Percentiles rank a stretch among this genome's conserved stretches.
These are phyloP conservation scores for Motacilla tschutschensis DNA, from an alignment of 2,113 vertebrate species.

Conservation along the genomic window DNA sequence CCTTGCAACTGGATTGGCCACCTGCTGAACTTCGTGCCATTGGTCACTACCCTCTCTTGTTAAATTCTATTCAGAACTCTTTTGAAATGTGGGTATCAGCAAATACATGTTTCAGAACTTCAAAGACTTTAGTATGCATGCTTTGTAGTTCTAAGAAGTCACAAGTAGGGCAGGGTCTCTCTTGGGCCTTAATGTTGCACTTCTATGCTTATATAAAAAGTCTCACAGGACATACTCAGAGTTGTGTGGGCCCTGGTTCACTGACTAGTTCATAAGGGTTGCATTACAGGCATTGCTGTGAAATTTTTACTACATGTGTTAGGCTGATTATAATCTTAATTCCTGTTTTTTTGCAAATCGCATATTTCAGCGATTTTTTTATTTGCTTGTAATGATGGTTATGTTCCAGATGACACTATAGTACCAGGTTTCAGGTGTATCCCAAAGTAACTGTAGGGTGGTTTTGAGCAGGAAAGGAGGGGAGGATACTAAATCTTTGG, in stretches of 20 bases:
- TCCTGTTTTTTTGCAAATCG: background rate
- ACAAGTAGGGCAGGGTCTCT: background rate
- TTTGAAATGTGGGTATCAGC: background rate
- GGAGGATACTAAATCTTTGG: background rate
- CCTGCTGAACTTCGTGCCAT: background rate
- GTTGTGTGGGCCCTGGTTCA: background rate
- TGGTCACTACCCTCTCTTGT: background rate
- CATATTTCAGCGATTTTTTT: background rate
- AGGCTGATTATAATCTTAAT: background rate
- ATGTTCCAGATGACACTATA: background rate
- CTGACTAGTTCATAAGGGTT: background rate
- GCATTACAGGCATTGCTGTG: background rate
- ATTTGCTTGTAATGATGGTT: background rate
- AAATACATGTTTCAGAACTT: background rate
- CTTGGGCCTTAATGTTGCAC: accelerated
- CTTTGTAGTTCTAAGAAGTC: background rate
- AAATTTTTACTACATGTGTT: background rate
- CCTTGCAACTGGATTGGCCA: background rate
- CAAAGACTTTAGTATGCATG: background rate
- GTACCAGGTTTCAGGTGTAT: background rate
- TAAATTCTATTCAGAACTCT: background rate
- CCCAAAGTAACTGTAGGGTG: background rate
- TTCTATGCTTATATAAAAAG: background rate
- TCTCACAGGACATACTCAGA: background rate
- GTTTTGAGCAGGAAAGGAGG: background rate